Conservation (phyloP, 2,113 vertebrate genomes). For the Jacana jacana region DNA sequence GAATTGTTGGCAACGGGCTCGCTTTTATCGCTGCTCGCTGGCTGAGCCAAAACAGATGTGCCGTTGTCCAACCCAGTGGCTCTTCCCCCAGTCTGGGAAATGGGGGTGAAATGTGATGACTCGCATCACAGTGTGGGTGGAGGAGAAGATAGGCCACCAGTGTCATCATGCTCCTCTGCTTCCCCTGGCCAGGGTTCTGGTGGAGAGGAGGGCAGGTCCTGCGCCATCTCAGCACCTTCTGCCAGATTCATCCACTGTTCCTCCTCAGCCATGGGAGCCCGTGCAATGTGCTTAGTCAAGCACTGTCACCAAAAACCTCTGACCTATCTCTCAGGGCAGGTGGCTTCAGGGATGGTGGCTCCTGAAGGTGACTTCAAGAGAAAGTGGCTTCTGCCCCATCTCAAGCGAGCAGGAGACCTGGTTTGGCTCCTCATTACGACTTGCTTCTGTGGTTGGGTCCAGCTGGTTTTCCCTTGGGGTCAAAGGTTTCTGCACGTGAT, state of each 20-base stretch:
- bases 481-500: background rate
- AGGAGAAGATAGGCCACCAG: background rate
- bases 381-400: background rate
- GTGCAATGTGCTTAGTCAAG: background rate
- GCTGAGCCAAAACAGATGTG: background rate
- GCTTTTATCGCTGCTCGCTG: accelerated
- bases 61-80: background rate
- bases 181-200: background rate
- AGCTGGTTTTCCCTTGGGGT: background rate
- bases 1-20: background rate
- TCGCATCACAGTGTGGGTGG: background rate
- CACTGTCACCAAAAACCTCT: accelerated
- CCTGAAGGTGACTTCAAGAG: background rate
- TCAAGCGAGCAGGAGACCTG: background rate
- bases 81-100: background rate
- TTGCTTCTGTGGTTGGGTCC: background rate
- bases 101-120: background rate
- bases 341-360: background rate
- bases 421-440: background rate
- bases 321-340: background rate
- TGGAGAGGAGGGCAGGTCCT: background rate
- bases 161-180: background rate
- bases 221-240: background rate
- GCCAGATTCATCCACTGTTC: background rate
- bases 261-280: background rate